Percentiles rank a stretch among this genome's conserved stretches.
Evolutionary conservation across 2,113 vertebrate species (phyloP).

Genomic region (Capreolus pygargus): DNA sequence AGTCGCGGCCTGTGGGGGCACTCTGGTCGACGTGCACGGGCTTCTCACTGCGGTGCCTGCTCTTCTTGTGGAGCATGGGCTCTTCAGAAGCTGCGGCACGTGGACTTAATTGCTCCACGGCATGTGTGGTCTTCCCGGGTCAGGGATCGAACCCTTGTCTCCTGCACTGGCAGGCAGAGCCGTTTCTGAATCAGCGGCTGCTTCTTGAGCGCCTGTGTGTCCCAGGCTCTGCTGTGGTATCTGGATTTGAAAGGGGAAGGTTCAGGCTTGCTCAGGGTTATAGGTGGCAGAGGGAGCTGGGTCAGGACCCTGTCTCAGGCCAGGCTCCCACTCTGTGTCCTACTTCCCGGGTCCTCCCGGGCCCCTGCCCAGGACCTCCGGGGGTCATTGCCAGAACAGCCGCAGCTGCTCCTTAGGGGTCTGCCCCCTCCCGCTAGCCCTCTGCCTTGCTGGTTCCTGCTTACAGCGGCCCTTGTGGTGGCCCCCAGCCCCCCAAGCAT

Average conservation of each 20-base stretch:
- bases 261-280: not conserved
- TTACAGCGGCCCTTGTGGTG: not conserved
- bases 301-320: not conserved
- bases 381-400: not conserved
- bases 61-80: not conserved
- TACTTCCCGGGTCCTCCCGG: not conserved
- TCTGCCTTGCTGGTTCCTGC: not conserved
- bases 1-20: not conserved
- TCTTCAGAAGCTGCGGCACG: not conserved
- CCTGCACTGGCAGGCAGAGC: not conserved
- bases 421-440: not conserved
- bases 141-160: not conserved
- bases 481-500: not conserved
- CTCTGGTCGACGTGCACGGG: accelerated
- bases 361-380: not conserved
- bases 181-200: not conserved
- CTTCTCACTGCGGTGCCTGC: not conserved
- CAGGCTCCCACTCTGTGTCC: not conserved
- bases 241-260: not conserved
- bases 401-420: too few relatives aligned
- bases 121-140: not conserved
- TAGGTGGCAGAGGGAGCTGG: not conserved
- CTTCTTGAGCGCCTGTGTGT: not conserved
- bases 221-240: not conserved
- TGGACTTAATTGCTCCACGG: not conserved